Percentiles rank a stretch among this genome's conserved stretches.
Evolutionary conservation across 2,888 invertebrate species (phyloP).

Genomic region (Carterocephalus palaemon): DNA sequence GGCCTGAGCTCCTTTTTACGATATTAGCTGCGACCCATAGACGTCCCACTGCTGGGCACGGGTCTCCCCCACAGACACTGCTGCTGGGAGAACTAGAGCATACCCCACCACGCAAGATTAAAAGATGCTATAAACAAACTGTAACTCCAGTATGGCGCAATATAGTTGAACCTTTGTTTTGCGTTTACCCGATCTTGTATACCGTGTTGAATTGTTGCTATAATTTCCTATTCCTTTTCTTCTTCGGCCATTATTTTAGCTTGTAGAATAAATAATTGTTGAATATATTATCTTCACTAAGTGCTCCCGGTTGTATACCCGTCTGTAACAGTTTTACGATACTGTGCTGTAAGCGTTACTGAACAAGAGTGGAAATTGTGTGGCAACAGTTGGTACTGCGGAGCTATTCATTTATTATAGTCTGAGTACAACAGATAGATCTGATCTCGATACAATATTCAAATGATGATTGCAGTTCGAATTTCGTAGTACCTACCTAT

Average conservation of each 20-base stretch:
- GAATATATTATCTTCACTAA: slow-evolving; percentile 29
- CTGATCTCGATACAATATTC: slow-evolving; percentile 4
- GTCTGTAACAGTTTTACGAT: neutral
- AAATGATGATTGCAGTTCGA: slow-evolving; percentile 4
- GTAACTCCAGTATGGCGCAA: no score
- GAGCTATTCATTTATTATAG: slow-evolving; percentile 10
- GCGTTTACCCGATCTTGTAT: slow-evolving; percentile 8
- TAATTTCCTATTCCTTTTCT: slow-evolving; percentile 27
- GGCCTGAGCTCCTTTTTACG: no score
- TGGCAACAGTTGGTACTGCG: neutral
- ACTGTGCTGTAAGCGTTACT: slow-evolving; percentile 2
- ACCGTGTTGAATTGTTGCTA: slow-evolving; percentile 16
- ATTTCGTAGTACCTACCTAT: no score
- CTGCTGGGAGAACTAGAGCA: no score
- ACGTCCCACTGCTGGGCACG: no score
- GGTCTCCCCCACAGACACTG: no score
- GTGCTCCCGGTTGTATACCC: slow-evolving; percentile 17
- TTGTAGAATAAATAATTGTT: slow-evolving; percentile 31
- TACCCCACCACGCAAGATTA: no score
- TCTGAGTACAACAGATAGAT: slow-evolving; percentile 6
- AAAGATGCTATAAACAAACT: no score
- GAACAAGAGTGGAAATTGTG: neutral
- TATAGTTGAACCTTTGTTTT: slow-evolving; percentile 1
- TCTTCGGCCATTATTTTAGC: slow-evolving; percentile 29
- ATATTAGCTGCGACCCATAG: no score